Percentiles rank a stretch among this genome's conserved stretches.
These are phyloP conservation scores for Halcyon malimbica DNA, from an alignment of 2,113 vertebrate genomes.

Conservation along the genomic window DNA sequence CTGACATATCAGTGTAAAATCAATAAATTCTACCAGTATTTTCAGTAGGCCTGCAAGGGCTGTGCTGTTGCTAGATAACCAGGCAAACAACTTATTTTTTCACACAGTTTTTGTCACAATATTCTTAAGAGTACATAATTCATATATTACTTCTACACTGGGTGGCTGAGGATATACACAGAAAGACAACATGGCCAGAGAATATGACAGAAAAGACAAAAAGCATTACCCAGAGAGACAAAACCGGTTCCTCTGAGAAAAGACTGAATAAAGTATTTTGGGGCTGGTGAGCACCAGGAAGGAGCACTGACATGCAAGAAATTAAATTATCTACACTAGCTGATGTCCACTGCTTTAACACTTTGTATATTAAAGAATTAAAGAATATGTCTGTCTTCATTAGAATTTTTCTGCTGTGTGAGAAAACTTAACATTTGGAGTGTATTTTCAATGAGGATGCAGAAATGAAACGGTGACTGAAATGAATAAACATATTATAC, in stretches of 20 bases:
- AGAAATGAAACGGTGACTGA: neutral
- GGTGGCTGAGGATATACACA: neutral
- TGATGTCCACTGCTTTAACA: neutral
- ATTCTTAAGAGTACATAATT: neutral
- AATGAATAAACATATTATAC: neutral
- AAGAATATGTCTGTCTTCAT: neutral
- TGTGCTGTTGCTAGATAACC: neutral
- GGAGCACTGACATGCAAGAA: neutral
- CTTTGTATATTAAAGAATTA: neutral
- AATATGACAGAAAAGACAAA: neutral
- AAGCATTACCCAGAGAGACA: neutral
- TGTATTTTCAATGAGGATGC: neutral
- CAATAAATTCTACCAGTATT: neutral
- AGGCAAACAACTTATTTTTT: neutral
- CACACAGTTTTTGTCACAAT: neutral
- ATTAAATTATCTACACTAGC: neutral
- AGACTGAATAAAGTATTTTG: neutral
- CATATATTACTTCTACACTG: neutral
- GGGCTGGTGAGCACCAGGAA: neutral
- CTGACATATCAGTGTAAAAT: neutral
- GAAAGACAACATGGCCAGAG: neutral
- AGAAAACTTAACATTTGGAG: neutral
- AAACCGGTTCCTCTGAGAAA: neutral
- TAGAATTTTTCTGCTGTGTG: neutral
- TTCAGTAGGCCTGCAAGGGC: neutral